Evolutionary conservation across 1,140 invertebrate genomes (phyloP).

Genomic region (Popillia japonica): DNA sequence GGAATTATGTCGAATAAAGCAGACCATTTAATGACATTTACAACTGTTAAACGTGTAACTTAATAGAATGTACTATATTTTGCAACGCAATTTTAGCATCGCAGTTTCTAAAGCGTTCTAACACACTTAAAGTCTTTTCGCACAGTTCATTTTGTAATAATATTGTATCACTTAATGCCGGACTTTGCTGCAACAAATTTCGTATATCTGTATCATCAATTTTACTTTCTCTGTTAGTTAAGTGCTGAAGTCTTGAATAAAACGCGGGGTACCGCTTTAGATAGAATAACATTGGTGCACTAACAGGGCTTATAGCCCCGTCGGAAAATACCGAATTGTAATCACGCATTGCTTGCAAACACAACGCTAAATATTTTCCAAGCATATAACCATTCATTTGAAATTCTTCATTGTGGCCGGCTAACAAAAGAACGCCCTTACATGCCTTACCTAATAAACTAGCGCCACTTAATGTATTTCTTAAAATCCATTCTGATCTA

Average conservation of each 20-base stretch:
- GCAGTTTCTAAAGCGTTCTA: constrained; percentile 76
- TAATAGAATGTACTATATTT: constrained; percentile 36
- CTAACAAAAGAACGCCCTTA: constrained; percentile 84
- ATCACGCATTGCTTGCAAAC: constrained; percentile 87
- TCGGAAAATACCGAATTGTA: no score
- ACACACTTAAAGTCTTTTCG: constrained; percentile 74
- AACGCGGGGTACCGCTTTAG: constrained; percentile 76
- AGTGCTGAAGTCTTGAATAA: constrained; percentile 76
- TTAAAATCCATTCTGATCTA: constrained; percentile 82
- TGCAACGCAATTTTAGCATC: constrained; percentile 78
- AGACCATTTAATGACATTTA: no score
- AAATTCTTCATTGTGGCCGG: constrained; percentile 75
- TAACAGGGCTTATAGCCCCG: no score
- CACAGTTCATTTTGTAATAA: constrained; percentile 84
- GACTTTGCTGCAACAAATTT: constrained; percentile 65
- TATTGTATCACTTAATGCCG: no score
- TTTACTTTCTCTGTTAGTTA: constrained; percentile 74
- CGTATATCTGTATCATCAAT: constrained; percentile 74
- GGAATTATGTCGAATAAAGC: no score
- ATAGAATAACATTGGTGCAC: constrained; percentile 85
- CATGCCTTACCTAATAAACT: no score
- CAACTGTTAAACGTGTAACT: no score
- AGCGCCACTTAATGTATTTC: no score
- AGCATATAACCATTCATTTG: constrained; percentile 85
- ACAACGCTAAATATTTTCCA: constrained; percentile 90